Conservation (phyloP, 1,140 invertebrate genomes). For the Ceratina japonica region DNA sequence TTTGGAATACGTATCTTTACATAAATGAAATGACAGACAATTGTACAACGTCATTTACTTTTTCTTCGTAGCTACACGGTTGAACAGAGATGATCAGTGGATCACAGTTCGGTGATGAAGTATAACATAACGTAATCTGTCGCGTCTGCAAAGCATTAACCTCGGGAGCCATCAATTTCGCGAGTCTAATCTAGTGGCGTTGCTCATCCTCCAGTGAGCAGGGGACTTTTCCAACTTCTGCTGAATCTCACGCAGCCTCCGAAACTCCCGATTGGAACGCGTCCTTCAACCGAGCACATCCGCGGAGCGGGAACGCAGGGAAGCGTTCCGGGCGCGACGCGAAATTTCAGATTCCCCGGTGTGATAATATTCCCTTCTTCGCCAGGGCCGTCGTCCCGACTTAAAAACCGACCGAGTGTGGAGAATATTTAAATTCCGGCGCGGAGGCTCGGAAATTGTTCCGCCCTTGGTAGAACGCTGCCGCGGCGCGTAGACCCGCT, state of each 20-base stretch:
- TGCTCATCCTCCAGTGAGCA: neutral
- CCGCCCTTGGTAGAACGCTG: constrained; percentile 35
- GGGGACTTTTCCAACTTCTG: constrained; percentile 33
- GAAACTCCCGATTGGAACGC: neutral
- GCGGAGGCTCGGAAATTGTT: constrained; percentile 40
- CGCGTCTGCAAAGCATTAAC: neutral
- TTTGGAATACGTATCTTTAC: no score
- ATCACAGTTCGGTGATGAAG: neutral
- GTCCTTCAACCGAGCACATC: neutral
- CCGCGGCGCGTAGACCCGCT: constrained; percentile 38
- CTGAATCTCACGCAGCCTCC: neutral
- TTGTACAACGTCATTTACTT: no score
- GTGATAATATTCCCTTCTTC: neutral
- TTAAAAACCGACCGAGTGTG: constrained; percentile 42
- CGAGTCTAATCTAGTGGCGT: constrained; percentile 16
- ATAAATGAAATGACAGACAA: no score
- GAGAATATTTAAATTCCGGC: constrained; percentile 58
- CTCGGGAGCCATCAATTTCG: neutral
- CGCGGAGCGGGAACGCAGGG: neutral
- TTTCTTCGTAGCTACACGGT: no score
- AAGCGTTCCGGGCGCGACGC: neutral
- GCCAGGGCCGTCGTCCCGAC: neutral
- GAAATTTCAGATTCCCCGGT: constrained; percentile 35
- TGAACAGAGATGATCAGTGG: no score
- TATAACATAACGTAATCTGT: constrained; percentile 6